Evolutionary conservation across 1,140 invertebrate genomes (phyloP), one percentile per base, ranked within the genome.

Genomic region (Helicoverpa armigera): DNA sequence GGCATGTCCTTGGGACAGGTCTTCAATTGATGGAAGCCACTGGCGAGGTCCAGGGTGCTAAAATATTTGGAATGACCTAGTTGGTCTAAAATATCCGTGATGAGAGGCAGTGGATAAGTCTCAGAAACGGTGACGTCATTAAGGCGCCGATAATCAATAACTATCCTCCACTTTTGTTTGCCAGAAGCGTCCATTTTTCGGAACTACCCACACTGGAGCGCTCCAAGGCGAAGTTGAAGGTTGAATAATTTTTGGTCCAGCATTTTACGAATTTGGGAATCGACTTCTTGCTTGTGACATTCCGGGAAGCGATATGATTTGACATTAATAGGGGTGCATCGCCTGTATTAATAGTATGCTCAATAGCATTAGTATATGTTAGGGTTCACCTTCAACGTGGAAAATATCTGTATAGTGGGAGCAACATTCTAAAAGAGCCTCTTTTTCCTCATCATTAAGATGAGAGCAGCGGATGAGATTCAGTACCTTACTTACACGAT

Each of bases 271-370:
- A 88, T 84, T 85, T 86, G 86, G 1, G 14, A 72, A 35, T 82
- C 73, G 0, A 85, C 83, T 83, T 88, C 86, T 16, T 82, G 53
- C 43, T 85, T 85, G 23, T 85, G 82, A 11, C 69, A 74, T n/a
- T 85, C 80, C 13, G 84, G 82, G n/a, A 83, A 87, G 12, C 85
- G 67, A 70, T 87, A 87, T 2, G 83, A 78, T 70, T 87, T 85
- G 0, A 69, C 79, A 58, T 87, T 50, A 69, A 87, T 83, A 56
- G 86, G 86, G 74, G 31, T 48, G 76, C 58, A 80, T 85, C 67
- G 7, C 61, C 73, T 50, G 83, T 82, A 48, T 82, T 82, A 78
- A 86, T 86, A 31, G 78, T 75, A 81, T 84, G 14, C 35, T 82
- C 80, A 74, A 86, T 86, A 31, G 83, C 82, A 54, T 82, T 84